Evolutionary conservation across 2,797 vertebrate genomes (phyloP).

Genomic region (Enteromius paludinosus): DNA sequence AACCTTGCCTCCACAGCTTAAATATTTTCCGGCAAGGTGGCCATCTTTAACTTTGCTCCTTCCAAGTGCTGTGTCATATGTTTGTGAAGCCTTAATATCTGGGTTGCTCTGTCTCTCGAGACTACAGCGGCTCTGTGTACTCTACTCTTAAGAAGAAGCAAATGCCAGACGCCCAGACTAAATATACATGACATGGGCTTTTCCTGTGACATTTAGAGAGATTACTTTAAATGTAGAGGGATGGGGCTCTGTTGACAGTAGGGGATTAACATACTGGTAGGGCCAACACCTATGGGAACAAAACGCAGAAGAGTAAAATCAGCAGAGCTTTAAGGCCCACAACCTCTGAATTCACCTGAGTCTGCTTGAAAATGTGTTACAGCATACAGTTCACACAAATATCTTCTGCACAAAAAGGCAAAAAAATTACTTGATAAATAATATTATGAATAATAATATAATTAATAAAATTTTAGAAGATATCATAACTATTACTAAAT

Average conservation of each 20-base stretch:
- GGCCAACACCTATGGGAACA: constrained; percentile 49
- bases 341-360: background rate
- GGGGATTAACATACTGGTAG: constrained; percentile 78
- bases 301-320: background rate
- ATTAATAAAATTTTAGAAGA: too few relatives aligned
- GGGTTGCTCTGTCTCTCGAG: constrained; percentile 38
- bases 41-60: constrained; percentile 31
- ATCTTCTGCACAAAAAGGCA: background rate
- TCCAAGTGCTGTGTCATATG: constrained; percentile 44
- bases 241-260: constrained; percentile 84
- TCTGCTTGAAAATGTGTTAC: background rate
- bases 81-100: constrained; percentile 53
- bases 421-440: background rate
- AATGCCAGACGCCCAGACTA: constrained; percentile 82
- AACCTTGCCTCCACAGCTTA: background rate
- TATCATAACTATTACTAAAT: too few relatives aligned
- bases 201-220: constrained; percentile 88
- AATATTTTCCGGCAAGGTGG: background rate
- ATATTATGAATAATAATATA: background rate
- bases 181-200: constrained; percentile 75
- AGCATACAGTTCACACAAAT: background rate
- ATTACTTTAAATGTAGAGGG: constrained; percentile 84
- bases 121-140: constrained; percentile 49
- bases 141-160: constrained; percentile 73
- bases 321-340: background rate